Percentiles rank a stretch among this genome's conserved stretches.
These are phyloP conservation scores for Platycheirus albimanus DNA, from an alignment of 2,888 invertebrate genomes.

Conservation along the genomic window DNA sequence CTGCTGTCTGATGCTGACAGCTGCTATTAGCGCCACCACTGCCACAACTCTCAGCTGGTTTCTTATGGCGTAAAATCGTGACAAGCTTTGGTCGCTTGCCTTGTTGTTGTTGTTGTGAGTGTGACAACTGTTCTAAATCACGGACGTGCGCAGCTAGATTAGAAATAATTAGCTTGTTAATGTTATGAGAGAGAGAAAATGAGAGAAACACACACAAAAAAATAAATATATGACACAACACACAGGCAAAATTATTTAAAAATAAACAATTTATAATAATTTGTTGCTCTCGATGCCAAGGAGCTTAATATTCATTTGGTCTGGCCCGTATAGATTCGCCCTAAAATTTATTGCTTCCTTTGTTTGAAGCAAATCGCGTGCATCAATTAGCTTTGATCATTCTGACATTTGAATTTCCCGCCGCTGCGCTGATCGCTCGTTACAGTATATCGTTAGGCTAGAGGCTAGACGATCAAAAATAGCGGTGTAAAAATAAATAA, in stretches of 20 bases:
- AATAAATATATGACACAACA: constrained; percentile 34
- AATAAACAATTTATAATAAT: constrained; percentile 20
- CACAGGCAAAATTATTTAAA: constrained; percentile 1
- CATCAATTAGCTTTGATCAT: constrained; percentile 26
- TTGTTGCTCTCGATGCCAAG: not conserved
- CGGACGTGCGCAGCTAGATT: constrained; percentile 67
- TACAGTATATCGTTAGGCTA: not conserved
- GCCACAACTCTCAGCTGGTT: constrained; percentile 50
- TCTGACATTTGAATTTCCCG: not conserved
- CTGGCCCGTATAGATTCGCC: constrained; percentile 25
- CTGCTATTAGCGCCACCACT: constrained; percentile 56
- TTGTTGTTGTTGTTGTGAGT: constrained; percentile 28
- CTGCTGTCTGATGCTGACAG: constrained; percentile 70
- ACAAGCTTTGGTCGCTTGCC: constrained; percentile 65
- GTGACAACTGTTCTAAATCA: constrained; percentile 66
- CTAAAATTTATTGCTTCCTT: constrained; percentile 59
- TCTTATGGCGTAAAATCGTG: constrained; percentile 74
- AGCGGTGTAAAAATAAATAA: constrained; percentile 4
- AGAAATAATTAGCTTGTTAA: constrained; percentile 70
- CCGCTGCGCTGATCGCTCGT: no score
- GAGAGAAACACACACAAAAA: constrained; percentile 31
- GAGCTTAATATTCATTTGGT: not conserved
- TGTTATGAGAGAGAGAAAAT: constrained; percentile 42
- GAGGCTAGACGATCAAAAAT: not conserved
- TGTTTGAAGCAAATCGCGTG: constrained; percentile 33